Conservation (phyloP, 2,797 vertebrate species). For the Typhlichthys subterraneus region DNA sequence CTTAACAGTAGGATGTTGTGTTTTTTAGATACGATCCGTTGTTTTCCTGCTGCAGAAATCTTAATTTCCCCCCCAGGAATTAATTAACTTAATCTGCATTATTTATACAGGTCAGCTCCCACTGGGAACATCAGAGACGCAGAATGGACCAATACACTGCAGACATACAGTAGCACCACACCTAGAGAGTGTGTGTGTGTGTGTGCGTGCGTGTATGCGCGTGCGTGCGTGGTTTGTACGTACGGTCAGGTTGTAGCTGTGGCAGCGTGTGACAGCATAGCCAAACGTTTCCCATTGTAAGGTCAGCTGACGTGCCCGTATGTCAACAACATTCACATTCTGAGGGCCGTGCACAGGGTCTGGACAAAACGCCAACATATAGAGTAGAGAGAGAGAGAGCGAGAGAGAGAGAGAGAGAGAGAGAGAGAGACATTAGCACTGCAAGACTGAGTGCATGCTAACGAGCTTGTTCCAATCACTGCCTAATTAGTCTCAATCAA, state of each 20-base stretch:
- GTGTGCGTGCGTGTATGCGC: no score
- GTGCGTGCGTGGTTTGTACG: background rate
- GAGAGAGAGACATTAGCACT: background rate
- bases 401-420: no score
- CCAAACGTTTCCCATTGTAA: conserved; percentile 97
- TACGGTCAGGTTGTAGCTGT: conserved; percentile 96
- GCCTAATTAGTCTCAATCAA: conserved; percentile 55
- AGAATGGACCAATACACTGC: background rate
- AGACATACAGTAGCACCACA: background rate
- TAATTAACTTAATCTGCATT: no score
- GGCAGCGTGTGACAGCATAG: conserved; percentile 93
- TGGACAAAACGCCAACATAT: conserved; percentile 40
- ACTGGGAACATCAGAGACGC: no score
- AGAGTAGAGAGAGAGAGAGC: no score
- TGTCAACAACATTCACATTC: conserved; percentile 92
- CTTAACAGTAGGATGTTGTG: no score
- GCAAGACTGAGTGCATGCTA: conserved; percentile 44
- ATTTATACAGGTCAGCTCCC: no score
- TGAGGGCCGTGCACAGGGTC: conserved; percentile 95
- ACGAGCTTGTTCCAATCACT: conserved; percentile 49
- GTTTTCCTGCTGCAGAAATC: no score
- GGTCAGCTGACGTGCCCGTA: conserved; percentile 91
- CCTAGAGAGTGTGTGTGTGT: no score
- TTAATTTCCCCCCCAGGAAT: no score
- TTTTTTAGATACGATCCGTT: no score